phyloP scores from a whole-genome alignment of 2,797 vertebrate species.

The Podarcis siculus region DNA sequence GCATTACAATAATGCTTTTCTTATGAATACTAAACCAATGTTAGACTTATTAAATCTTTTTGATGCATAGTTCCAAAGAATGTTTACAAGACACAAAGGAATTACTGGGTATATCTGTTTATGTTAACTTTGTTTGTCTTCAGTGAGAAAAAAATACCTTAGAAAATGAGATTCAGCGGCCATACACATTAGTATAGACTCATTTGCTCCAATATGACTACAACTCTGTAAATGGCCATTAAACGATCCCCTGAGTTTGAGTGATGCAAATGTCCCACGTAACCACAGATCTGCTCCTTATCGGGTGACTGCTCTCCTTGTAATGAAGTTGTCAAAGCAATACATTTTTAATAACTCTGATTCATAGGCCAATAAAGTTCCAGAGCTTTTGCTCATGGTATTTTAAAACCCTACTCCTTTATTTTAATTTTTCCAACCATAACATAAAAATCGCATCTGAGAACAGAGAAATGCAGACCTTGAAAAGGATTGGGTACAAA shows the following conservation, averaged over 20 bases:
- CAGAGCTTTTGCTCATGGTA: constrained; percentile 32
- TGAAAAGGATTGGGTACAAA: background rate
- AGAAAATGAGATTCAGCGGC: constrained; percentile 6
- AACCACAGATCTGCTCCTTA: constrained; percentile 30
- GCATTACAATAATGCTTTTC: constrained; percentile 34
- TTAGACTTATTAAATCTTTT: constrained; percentile 28
- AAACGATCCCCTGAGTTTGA: constrained; percentile 12
- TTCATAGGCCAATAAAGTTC: constrained; percentile 43
- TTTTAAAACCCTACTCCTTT: constrained; percentile 20
- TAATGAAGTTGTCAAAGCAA: constrained; percentile 58
- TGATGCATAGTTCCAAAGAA: background rate
- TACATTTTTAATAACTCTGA: constrained; percentile 52
- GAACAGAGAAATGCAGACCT: background rate
- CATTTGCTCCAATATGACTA: constrained; percentile 30
- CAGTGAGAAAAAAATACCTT: constrained; percentile 12
- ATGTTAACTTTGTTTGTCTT: constrained; percentile 51
- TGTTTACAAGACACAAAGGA: constrained; percentile 9
- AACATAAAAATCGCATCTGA: background rate
- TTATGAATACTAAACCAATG: constrained; percentile 29
- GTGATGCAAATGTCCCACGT: constrained; percentile 16
- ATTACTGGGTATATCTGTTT: constrained; percentile 33
- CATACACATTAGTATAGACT: constrained; percentile 3
- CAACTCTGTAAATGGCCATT: constrained; percentile 20
- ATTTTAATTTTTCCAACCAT: constrained; percentile 37
- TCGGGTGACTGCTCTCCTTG: constrained; percentile 40